Conservation (phyloP, 1,140 invertebrate genomes). For the Popillia japonica region DNA sequence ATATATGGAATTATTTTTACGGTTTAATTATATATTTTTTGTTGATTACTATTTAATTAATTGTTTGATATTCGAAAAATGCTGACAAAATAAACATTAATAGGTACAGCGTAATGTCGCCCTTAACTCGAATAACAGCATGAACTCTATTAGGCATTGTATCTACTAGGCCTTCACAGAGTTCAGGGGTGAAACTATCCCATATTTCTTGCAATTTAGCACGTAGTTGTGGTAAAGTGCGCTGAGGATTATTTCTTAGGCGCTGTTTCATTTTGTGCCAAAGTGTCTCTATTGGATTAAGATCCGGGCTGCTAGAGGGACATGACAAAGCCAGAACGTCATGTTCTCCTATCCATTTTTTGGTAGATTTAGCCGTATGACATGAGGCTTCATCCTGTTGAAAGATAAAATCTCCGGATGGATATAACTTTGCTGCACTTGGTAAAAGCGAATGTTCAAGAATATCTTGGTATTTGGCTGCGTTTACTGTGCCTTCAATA, state of each 20-base stretch:
- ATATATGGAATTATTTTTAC: no score
- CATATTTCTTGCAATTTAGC: slow-evolving; percentile 41
- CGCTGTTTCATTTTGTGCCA: slow-evolving; percentile 48
- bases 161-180: slow-evolving; percentile 38
- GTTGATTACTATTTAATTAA: no score
- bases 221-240: slow-evolving; percentile 30
- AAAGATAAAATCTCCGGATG: slow-evolving; percentile 44
- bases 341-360: no score
- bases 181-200: slow-evolving; percentile 40
- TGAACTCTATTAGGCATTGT: slow-evolving; percentile 41
- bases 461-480: slow-evolving; percentile 48
- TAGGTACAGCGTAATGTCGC: slow-evolving; percentile 34
- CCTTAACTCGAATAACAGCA: slow-evolving; percentile 42
- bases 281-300: slow-evolving; percentile 47
- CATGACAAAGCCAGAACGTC: slow-evolving; percentile 23
- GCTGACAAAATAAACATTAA: background rate
- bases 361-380: no score
- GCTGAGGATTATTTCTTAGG: slow-evolving; percentile 42
- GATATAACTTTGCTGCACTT: slow-evolving; percentile 43
- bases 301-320: slow-evolving; percentile 47
- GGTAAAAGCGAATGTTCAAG: slow-evolving; percentile 42
- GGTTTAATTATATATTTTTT: no score
- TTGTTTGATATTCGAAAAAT: background rate
- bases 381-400: no score
- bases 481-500: slow-evolving; percentile 43